Percentiles rank a stretch among this genome's conserved stretches.
Evolutionary conservation across 2,888 invertebrate genomes (phyloP).

Genomic region (Trisateles emortualis): DNA sequence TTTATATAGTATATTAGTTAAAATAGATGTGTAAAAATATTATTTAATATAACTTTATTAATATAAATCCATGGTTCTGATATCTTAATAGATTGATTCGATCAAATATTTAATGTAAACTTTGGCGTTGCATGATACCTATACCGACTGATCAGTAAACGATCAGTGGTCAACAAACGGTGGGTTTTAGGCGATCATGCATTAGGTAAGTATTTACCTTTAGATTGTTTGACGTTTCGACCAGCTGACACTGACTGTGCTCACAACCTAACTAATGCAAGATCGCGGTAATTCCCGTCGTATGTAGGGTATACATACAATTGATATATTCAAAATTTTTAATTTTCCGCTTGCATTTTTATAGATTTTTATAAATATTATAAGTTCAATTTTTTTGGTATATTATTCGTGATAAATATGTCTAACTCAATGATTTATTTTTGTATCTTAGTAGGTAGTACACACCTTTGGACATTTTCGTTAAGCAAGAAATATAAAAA

Average conservation of each 20-base stretch:
- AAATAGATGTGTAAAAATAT: conserved; percentile 27
- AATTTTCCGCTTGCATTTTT: conserved; percentile 36
- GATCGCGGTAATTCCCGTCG: too few relatives aligned
- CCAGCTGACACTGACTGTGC: too few relatives aligned
- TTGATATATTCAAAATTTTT: conserved; percentile 6
- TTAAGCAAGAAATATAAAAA: conserved; percentile 4
- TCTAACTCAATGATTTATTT: not conserved
- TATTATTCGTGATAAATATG: too few relatives aligned
- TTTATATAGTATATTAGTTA: not conserved
- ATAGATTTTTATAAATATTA: conserved; percentile 22
- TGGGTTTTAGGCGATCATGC: too few relatives aligned
- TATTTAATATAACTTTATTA: conserved; percentile 23
- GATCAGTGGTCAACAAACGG: too few relatives aligned
- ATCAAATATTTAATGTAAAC: conserved; percentile 20
- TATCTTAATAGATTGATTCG: conserved; percentile 4
- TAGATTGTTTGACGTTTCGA: too few relatives aligned
- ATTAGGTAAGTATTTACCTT: too few relatives aligned
- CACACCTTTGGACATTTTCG: not conserved
- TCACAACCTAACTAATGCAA: too few relatives aligned
- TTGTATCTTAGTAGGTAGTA: not conserved
- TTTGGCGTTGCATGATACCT: too few relatives aligned
- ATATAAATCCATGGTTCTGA: conserved; percentile 24
- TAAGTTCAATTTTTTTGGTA: conserved; percentile 12
- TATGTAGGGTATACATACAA: too few relatives aligned
- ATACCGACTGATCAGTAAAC: too few relatives aligned